A percentile compares a stretch with the other conserved stretches of the same genome.
These are phyloP conservation scores for Cyclophora punctaria DNA, from an alignment of 2,888 invertebrate genomes.

Conservation along the genomic window DNA sequence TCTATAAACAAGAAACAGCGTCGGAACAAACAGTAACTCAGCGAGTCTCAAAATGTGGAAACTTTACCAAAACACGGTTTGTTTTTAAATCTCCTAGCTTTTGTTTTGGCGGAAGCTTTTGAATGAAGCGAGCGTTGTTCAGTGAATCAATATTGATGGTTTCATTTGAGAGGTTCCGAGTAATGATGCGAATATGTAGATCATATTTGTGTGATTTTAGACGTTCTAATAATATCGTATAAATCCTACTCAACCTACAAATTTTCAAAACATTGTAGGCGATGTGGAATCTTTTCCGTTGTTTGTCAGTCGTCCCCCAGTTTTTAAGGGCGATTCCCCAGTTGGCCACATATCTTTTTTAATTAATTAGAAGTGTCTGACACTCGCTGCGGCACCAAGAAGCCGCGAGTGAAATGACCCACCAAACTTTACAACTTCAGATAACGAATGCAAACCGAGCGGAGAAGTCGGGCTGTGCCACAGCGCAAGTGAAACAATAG, in stretches of 20 bases:
- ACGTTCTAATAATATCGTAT: too few species aligned
- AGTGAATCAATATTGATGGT: too few species aligned
- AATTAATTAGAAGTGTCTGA: too few species aligned
- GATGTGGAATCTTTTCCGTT: too few species aligned
- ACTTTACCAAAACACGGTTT: constrained; percentile 13
- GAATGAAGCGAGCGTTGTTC: neutral
- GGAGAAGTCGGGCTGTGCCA: constrained; percentile 3
- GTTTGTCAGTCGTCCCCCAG: too few species aligned
- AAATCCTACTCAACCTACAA: too few species aligned
- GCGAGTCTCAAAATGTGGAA: constrained; percentile 11
- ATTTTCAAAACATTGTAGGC: too few species aligned
- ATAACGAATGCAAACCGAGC: constrained; percentile 27
- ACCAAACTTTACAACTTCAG: constrained; percentile 24
- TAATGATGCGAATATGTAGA: neutral
- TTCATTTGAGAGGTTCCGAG: too few species aligned
- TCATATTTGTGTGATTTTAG: too few species aligned
- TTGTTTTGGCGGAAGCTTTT: neutral
- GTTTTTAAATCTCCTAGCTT: constrained; percentile 11
- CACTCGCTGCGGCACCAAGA: neutral
- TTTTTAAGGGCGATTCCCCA: too few species aligned
- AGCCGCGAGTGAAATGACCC: constrained; percentile 22
- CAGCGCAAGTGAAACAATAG: constrained; percentile 2
- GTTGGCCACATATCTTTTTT: too few species aligned
- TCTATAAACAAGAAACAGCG: constrained; percentile 11
- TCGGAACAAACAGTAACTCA: neutral